Base-by-base conservation (phyloP, 64 coral and sea anemone genomes). In the Montipora capricornis region DNA sequence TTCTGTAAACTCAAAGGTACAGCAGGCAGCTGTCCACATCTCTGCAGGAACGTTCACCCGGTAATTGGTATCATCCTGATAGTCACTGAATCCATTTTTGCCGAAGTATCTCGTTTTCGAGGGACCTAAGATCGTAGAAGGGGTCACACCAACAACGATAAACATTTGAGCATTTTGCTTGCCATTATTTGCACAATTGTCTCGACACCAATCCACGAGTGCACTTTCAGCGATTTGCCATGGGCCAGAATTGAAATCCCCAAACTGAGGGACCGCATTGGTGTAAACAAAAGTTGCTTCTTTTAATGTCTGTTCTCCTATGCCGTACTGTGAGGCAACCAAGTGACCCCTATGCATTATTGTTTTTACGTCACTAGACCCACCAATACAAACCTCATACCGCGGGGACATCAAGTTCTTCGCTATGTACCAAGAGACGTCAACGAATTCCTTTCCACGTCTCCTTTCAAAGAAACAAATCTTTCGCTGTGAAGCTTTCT, bases 1-100 rank as follows among this genome's bases (percentile, higher is more conserved):
- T 57, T 80, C 20, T 80, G 49, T 80, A 49, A 7, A 58, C 4
- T 24, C 48, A 59, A 57, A 59, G 50, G 78, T 80, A 11, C 78
- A 80, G 50, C 78, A 80, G 49, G 78, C 78, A 20, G 49, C 78
- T 9, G 78, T 80, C 78, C 78, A 80, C 78, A 80, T 80, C 19
- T 53, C 78, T 80, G 5, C 10, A 49, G 78, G 78, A 57, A 80
- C 78, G 4, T 80, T 80, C 46, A 80, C 78, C 6, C 78, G 78
- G n/a, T 26, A 80, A 24, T 57, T 57, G 13, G 77, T 79, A 4
- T 20, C 17, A 49, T 80, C 49, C 50, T 80, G 78, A 55, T 57
- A 58, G 78, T 12, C 50, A 78, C 76, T 78, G 76, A 78, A 78
- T 15, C 76, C 76, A 16, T 50, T 16, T 16, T 50, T 51, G 47